These are phyloP conservation scores for Sipha flava DNA, from an alignment of 1,140 invertebrate genomes.

Conservation along the genomic window DNA sequence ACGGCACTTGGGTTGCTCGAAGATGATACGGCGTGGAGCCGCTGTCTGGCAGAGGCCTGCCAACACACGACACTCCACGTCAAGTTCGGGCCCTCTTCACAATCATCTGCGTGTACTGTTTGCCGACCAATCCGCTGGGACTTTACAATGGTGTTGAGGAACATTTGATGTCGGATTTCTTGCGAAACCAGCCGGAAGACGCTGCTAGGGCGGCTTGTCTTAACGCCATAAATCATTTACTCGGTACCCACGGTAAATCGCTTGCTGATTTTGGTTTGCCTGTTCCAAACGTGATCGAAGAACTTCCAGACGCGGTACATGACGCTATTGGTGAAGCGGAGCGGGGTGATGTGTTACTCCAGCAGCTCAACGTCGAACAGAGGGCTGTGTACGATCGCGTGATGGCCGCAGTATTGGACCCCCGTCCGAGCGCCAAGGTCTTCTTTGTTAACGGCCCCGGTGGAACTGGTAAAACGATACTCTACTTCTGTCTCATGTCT, in stretches of 20 bases:
- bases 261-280: background rate
- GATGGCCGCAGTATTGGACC: background rate
- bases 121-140: background rate
- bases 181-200: background rate
- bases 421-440: background rate
- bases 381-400: background rate
- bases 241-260: background rate
- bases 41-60: background rate
- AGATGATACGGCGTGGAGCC: constrained; percentile 35
- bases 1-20: constrained; percentile 39
- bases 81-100: background rate
- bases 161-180: background rate
- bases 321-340: constrained; percentile 41
- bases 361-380: background rate
- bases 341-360: constrained; percentile 2
- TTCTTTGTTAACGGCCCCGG: constrained; percentile 41
- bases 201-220: background rate
- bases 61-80: background rate
- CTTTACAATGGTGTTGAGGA: background rate
- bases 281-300: background rate
- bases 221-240: background rate
- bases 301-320: constrained; percentile 34
- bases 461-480: constrained; percentile 40
- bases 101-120: background rate
- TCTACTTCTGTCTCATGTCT: constrained; percentile 35